Evolutionary conservation across 1,140 invertebrate species (phyloP).

Genomic region (Chrysopa pallens): DNA sequence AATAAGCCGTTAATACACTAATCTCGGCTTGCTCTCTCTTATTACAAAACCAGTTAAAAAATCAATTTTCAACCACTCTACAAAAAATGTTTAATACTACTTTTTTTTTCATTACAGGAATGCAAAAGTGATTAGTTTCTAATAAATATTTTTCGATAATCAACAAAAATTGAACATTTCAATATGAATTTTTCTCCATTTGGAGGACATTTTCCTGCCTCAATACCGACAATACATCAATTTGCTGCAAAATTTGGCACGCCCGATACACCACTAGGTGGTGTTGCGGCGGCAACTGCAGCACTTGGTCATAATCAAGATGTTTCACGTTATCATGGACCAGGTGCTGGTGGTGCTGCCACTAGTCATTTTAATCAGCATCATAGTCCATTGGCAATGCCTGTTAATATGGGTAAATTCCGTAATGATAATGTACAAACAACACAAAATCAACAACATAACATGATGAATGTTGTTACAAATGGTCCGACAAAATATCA

Average conservation of each 20-base stretch:
- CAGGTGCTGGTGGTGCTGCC: constrained; percentile 6
- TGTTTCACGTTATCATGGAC: constrained; percentile 8
- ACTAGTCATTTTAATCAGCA: constrained; percentile 15
- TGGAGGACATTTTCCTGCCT: constrained; percentile 39
- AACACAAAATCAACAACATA: constrained; percentile 1
- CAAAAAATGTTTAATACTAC: no score
- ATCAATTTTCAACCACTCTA: no score
- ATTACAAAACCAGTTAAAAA: no score
- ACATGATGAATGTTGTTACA: neutral
- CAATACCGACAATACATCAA: constrained; percentile 42
- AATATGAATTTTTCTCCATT: constrained; percentile 45
- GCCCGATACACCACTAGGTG: constrained; percentile 28
- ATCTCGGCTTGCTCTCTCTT: no score
- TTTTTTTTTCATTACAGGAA: no score
- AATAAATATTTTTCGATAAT: no score
- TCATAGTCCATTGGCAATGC: constrained; percentile 14
- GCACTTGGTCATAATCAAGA: constrained; percentile 13
- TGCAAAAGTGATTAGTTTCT: no score
- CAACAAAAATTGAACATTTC: no score
- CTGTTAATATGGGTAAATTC: constrained; percentile 28
- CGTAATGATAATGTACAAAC: constrained; percentile 20
- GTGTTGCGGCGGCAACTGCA: constrained; percentile 9
- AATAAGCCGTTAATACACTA: no score
- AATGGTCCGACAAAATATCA: neutral
- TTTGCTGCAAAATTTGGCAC: constrained; percentile 30